Percentiles rank a stretch among this genome's conserved stretches.
phyloP scores from a whole-genome alignment of 2,888 invertebrate genomes.

The Bhutanitis thaidina region DNA sequence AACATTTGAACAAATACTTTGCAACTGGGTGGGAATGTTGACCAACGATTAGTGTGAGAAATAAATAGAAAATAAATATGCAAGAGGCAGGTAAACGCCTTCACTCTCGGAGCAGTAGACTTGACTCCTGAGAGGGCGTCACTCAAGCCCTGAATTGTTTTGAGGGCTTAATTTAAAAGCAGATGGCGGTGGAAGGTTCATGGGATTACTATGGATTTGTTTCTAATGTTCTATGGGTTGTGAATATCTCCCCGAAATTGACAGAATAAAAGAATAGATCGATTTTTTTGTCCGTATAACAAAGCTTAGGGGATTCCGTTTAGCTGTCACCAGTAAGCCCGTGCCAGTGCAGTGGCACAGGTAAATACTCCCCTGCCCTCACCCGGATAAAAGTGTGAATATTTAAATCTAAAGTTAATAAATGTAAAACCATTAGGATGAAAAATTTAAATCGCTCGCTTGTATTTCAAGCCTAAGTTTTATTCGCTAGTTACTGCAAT shows the following conservation, averaged over 20 bases:
- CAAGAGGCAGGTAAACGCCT: slow-evolving; percentile 19
- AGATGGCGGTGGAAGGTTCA: not conserved
- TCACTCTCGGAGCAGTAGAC: slow-evolving; percentile 2
- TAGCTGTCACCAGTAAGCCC: too few relatives aligned
- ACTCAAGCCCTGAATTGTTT: slow-evolving; percentile 6
- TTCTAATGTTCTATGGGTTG: not conserved
- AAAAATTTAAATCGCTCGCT: not conserved
- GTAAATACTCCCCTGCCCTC: too few relatives aligned
- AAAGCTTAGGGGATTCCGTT: too few relatives aligned
- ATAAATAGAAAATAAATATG: slow-evolving; percentile 11
- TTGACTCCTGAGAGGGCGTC: slow-evolving; percentile 7
- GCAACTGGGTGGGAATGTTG: not conserved
- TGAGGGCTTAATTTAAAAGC: not conserved
- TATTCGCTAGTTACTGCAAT: slow-evolving; percentile 37
- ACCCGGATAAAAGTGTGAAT: too few relatives aligned
- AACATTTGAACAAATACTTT: not conserved
- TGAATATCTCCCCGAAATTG: too few relatives aligned
- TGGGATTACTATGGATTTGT: too few relatives aligned
- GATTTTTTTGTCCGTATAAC: too few relatives aligned
- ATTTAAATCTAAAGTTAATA: too few relatives aligned
- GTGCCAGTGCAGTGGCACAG: too few relatives aligned
- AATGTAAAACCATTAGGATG: too few relatives aligned
- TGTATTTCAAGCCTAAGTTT: slow-evolving; percentile 11
- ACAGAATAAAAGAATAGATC: too few relatives aligned
- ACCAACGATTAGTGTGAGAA: slow-evolving; percentile 4